A percentile compares a stretch with the other conserved stretches of the same genome.
Evolutionary conservation across 2,797 vertebrate genomes (phyloP).

Genomic region (Triplophysa bombifrons): DNA sequence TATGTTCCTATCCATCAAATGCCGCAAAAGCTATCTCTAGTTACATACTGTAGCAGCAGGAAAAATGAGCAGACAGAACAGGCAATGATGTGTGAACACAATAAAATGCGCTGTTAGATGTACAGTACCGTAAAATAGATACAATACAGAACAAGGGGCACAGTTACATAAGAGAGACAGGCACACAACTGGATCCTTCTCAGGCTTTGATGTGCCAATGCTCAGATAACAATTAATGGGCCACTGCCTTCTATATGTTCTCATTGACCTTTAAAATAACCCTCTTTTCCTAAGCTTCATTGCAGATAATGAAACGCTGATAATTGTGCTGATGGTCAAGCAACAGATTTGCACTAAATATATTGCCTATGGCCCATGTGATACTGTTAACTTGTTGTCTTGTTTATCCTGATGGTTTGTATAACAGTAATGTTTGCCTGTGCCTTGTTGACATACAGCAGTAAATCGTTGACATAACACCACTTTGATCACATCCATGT

Average conservation of each 20-base stretch:
- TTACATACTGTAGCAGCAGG: not conserved
- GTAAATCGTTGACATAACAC: conserved; percentile 36
- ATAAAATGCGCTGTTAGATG: not conserved
- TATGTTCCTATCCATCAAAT: not conserved
- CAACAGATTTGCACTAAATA: conserved; percentile 18
- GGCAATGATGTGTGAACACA: conserved; percentile 16
- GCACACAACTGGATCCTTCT: not conserved
- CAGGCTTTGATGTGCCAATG: conserved; percentile 9
- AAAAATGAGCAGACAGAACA: not conserved
- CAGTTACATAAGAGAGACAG: conserved; percentile 14
- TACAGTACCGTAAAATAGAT: conserved; percentile 21
- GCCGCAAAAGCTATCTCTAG: not conserved
- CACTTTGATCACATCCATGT: conserved; percentile 32
- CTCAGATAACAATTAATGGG: conserved; percentile 26
- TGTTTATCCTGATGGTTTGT: conserved; percentile 9
- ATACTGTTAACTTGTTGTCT: not conserved
- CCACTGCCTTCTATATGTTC: conserved; percentile 12
- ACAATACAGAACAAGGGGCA: conserved; percentile 21
- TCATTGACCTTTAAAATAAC: not conserved
- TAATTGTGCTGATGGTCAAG: not conserved
- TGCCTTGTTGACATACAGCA: conserved; percentile 29
- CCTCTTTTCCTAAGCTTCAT: conserved; percentile 3
- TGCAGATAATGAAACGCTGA: not conserved
- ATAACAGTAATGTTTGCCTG: conserved; percentile 24
- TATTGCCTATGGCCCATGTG: conserved; percentile 10